Conservation (phyloP, 2,888 invertebrate species). For the Synanthedon vespiformis region DNA sequence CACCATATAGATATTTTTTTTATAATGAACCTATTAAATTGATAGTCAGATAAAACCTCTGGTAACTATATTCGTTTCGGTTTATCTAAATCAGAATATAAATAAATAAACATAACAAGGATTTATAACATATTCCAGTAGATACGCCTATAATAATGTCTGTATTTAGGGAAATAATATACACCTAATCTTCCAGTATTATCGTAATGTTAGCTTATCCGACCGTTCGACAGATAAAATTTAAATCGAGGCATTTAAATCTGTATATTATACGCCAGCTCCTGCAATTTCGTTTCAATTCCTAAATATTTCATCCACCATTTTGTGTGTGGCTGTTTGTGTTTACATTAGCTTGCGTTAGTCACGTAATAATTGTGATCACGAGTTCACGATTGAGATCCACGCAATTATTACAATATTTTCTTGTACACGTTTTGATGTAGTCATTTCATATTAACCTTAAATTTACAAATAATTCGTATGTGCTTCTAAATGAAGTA, state of each 20-base stretch:
- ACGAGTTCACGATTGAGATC: slow-evolving; percentile 39
- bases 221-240: not conserved
- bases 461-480: too few species aligned
- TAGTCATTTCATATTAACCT: too few species aligned
- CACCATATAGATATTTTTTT: too few species aligned
- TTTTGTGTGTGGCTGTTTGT: slow-evolving; percentile 12
- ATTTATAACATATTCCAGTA: too few species aligned
- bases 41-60: too few species aligned
- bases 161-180: too few species aligned
- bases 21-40: too few species aligned
- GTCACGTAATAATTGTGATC: slow-evolving; percentile 53
- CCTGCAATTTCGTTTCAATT: not conserved
- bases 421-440: not conserved
- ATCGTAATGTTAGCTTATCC: not conserved
- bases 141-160: too few species aligned
- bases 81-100: too few species aligned
- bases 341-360: slow-evolving; percentile 34
- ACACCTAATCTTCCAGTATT: not conserved
- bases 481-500: too few species aligned
- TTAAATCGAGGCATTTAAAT: not conserved
- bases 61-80: too few species aligned
- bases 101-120: too few species aligned
- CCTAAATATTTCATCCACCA: not conserved
- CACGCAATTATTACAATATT: slow-evolving; percentile 23
- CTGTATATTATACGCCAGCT: not conserved